A percentile compares a stretch with the other conserved stretches of the same genome.
Evolutionary conservation across 1,140 invertebrate genomes (phyloP).

Genomic region (Ridgeia piscesae): DNA sequence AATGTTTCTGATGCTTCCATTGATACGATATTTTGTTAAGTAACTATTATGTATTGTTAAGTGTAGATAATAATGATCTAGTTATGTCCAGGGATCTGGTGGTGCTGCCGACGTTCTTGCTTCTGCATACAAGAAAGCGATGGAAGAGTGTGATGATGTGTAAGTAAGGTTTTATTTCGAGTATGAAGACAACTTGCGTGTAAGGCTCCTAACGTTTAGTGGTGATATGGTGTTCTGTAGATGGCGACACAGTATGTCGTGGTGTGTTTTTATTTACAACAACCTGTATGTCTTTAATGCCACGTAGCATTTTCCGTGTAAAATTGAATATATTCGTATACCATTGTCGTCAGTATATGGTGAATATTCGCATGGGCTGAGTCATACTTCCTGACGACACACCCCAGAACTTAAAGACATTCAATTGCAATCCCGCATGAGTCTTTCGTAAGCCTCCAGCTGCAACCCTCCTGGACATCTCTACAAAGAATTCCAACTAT

Average conservation of each 20-base stretch:
- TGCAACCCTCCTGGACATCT: no score
- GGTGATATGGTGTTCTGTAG: not conserved
- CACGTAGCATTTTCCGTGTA: not conserved
- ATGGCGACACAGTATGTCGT: not conserved
- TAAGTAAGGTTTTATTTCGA: constrained; percentile 35
- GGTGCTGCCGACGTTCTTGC: constrained; percentile 60
- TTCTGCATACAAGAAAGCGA: constrained; percentile 51
- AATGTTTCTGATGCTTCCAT: not conserved
- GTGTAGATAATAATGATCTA: not conserved
- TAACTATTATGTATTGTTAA: not conserved
- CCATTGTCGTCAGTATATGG: no score
- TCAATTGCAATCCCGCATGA: not conserved
- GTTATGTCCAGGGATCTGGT: constrained; percentile 56
- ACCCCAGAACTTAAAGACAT: not conserved
- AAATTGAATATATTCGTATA: no score
- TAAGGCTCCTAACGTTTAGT: not conserved
- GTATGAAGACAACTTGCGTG: not conserved
- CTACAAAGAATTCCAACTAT: no score
- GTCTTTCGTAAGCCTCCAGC: no score
- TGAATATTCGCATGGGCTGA: no score
- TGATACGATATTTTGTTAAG: not conserved
- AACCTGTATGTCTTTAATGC: not conserved
- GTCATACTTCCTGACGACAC: not conserved
- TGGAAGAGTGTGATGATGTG: constrained; percentile 26
- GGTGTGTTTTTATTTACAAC: not conserved